Evolutionary conservation across 2,888 invertebrate genomes (phyloP).

Genomic region (Thecophora atra): DNA sequence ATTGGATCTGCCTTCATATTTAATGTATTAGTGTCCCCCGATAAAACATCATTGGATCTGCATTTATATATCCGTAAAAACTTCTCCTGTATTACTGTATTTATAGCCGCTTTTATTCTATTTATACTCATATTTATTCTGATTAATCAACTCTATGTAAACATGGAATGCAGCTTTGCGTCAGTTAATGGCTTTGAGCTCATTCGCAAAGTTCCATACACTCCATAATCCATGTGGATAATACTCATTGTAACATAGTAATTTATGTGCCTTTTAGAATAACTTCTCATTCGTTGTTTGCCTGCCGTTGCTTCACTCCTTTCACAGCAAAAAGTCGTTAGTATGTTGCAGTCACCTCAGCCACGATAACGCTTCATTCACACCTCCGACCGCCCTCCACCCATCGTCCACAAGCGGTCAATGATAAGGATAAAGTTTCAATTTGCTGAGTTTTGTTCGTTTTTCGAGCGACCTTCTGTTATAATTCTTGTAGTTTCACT

Average conservation of each 20-base stretch:
- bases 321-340: neutral
- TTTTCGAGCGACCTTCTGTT: neutral
- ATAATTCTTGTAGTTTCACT: neutral
- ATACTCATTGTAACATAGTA: conserved; percentile 14
- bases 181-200: neutral
- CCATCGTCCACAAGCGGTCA: neutral
- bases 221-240: neutral
- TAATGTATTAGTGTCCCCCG: too few species aligned
- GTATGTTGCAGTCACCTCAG: neutral
- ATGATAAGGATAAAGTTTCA: conserved; percentile 32
- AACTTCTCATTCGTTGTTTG: conserved; percentile 25
- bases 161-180: neutral
- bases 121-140: too few species aligned
- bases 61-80: neutral
- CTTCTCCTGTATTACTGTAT: too few species aligned
- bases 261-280: conserved; percentile 20
- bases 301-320: neutral
- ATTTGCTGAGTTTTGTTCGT: conserved; percentile 22
- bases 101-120: neutral
- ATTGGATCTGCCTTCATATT: neutral
- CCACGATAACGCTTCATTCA: neutral
- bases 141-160: neutral
- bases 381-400: neutral
- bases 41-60: neutral
- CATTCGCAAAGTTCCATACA: neutral